phyloP scores from a whole-genome alignment of 2,113 vertebrate species.

The Martes martes region DNA sequence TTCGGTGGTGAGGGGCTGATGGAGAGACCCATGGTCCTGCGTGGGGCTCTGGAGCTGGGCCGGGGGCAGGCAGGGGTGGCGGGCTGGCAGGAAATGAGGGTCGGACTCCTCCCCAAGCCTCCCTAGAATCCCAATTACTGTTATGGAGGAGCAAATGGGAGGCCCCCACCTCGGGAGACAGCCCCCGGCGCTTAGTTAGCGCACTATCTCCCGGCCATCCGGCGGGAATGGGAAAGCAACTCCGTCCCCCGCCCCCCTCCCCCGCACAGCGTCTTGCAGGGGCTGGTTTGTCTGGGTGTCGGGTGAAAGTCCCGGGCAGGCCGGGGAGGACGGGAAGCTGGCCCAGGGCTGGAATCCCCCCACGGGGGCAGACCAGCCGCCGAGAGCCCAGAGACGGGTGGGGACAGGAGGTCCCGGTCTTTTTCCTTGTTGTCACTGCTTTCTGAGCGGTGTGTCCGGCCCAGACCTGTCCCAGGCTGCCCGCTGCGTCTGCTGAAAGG shows the following conservation, averaged over 20 bases:
- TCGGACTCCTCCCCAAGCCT: background rate
- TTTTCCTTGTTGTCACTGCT: fast-evolving
- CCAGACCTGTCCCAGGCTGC: background rate
- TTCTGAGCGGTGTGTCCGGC: fast-evolving
- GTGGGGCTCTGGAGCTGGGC: no score
- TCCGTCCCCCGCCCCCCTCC: fast-evolving
- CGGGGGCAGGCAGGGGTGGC: background rate
- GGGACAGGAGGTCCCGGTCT: fast-evolving
- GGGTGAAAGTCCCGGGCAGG: background rate
- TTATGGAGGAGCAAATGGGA: constrained; percentile 10
- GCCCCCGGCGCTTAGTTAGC: constrained; percentile 47
- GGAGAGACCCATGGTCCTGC: background rate
- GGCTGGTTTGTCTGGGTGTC: background rate
- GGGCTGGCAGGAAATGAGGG: background rate
- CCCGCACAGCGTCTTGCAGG: fast-evolving
- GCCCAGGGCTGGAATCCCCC: fast-evolving
- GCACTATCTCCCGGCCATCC: constrained; percentile 44
- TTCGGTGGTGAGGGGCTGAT: fast-evolving
- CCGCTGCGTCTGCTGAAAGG: fast-evolving
- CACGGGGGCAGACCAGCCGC: background rate
- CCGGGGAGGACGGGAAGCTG: background rate
- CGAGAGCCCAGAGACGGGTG: background rate
- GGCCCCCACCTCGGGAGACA: constrained; percentile 61
- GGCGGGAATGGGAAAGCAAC: background rate
- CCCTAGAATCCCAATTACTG: background rate